A percentile compares a stretch with the other conserved stretches of the same genome.
Evolutionary conservation across 2,888 invertebrate species (phyloP).

Genomic region (Dioctria linearis): DNA sequence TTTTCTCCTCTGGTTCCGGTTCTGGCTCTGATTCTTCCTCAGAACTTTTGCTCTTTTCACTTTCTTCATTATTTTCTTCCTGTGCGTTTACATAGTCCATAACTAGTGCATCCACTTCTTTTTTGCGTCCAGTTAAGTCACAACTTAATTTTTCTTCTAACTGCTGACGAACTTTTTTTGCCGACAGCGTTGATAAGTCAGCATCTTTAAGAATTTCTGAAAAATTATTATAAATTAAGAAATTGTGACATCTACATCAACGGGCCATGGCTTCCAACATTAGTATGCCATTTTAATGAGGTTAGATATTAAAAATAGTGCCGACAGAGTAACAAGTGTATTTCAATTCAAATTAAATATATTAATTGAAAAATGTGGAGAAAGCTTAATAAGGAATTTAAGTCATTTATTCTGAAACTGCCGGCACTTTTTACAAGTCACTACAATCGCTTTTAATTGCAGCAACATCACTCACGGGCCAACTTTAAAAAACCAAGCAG

Average conservation of each 20-base stretch:
- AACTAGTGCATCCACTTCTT: constrained; percentile 89
- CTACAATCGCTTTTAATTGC: background rate
- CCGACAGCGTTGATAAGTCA: constrained; percentile 86
- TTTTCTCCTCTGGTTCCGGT: constrained; percentile 57
- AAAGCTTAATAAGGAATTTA: too few species aligned
- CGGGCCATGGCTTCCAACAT: background rate
- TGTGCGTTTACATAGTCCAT: constrained; percentile 80
- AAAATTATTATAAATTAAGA: constrained; percentile 59
- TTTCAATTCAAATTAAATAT: too few species aligned
- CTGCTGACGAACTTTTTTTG: constrained; percentile 90
- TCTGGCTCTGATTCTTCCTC: constrained; percentile 55
- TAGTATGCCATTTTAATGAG: constrained; percentile 66
- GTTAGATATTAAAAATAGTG: background rate
- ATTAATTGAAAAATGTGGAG: too few species aligned
- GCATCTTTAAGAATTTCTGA: constrained; percentile 89
- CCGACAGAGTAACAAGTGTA: too few species aligned
- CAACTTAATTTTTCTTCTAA: constrained; percentile 85
- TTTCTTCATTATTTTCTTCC: constrained; percentile 66
- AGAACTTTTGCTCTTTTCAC: constrained; percentile 67
- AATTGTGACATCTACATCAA: constrained; percentile 15
- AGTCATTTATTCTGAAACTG: too few species aligned
- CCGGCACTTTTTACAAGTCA: background rate
- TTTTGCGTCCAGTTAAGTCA: constrained; percentile 84
- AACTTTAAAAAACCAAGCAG: background rate
- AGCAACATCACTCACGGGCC: background rate